Percentiles rank a stretch among this genome's conserved stretches.
These are phyloP conservation scores for Microctonus brassicae DNA, from an alignment of 2,888 invertebrate species.

Conservation along the genomic window DNA sequence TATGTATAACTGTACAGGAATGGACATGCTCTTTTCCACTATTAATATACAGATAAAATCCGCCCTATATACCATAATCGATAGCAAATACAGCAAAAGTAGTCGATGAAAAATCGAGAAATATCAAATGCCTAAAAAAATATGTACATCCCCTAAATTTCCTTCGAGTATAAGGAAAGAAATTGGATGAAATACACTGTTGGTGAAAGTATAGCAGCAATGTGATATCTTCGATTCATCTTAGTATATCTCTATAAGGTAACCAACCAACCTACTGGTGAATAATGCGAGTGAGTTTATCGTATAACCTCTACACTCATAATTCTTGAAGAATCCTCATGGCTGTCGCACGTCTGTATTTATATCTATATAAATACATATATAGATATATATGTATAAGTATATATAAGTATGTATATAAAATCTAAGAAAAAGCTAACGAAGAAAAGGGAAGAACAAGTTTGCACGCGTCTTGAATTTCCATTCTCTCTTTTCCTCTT, in stretches of 20 bases:
- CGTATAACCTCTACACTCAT: slow-evolving; percentile 64
- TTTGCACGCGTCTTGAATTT: slow-evolving; percentile 50
- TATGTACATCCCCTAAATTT: no score
- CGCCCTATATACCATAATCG: no score
- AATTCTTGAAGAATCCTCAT: slow-evolving; percentile 58
- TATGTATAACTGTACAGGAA: no score
- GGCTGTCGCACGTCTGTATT: slow-evolving; percentile 14
- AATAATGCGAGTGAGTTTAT: slow-evolving; percentile 67
- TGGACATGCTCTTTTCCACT: no score
- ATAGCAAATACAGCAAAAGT: neutral
- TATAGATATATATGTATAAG: no score
- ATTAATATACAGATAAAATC: no score
- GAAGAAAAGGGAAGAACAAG: slow-evolving; percentile 63
- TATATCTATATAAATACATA: slow-evolving; percentile 9
- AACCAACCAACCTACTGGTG: slow-evolving; percentile 46
- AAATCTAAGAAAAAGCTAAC: slow-evolving; percentile 51
- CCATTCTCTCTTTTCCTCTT: slow-evolving; percentile 21
- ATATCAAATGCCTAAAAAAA: neutral
- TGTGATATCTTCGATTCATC: slow-evolving; percentile 16
- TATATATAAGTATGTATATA: slow-evolving; percentile 9
- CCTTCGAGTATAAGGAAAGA: no score
- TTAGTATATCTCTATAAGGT: slow-evolving; percentile 12
- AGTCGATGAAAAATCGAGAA: neutral
- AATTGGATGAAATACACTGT: neutral
- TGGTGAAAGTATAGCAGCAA: neutral